Evolutionary conservation across 2,888 invertebrate genomes (phyloP).

Genomic region (Erebia aethiops): DNA sequence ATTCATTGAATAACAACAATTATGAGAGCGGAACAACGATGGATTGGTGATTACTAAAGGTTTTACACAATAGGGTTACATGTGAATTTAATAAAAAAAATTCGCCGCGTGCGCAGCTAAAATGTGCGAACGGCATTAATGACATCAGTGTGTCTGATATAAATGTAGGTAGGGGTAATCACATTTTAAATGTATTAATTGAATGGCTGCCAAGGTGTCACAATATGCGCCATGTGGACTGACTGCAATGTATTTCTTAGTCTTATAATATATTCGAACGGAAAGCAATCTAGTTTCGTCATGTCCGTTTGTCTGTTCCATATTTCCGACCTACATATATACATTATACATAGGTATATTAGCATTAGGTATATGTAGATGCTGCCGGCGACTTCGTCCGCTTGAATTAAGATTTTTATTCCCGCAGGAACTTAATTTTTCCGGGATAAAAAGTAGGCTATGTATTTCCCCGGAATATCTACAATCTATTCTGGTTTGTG

Average conservation of each 20-base stretch:
- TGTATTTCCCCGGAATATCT: no score
- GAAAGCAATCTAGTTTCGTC: background rate
- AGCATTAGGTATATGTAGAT: no score
- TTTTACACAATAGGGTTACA: no score
- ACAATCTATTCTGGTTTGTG: no score
- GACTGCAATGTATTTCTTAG: conserved; percentile 5
- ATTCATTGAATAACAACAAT: no score
- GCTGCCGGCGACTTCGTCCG: no score
- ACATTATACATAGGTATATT: no score
- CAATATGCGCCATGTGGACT: conserved; percentile 2
- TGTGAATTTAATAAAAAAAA: background rate
- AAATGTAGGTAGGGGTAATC: conserved; percentile 9
- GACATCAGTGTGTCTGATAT: background rate
- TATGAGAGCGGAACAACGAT: no score
- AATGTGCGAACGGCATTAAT: background rate
- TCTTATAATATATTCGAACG: conserved; percentile 1
- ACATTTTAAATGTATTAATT: conserved; percentile 22
- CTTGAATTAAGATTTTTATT: no score
- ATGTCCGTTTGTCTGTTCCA: background rate
- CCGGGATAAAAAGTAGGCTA: no score
- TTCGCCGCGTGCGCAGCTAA: background rate
- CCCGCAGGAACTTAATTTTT: no score
- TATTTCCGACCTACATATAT: background rate
- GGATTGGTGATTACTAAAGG: no score
- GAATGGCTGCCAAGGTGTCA: conserved; percentile 13